Evolutionary conservation across 1,140 invertebrate genomes (phyloP), one percentile per base, ranked within the genome.

Genomic region (Pentalonia nigronervosa): DNA sequence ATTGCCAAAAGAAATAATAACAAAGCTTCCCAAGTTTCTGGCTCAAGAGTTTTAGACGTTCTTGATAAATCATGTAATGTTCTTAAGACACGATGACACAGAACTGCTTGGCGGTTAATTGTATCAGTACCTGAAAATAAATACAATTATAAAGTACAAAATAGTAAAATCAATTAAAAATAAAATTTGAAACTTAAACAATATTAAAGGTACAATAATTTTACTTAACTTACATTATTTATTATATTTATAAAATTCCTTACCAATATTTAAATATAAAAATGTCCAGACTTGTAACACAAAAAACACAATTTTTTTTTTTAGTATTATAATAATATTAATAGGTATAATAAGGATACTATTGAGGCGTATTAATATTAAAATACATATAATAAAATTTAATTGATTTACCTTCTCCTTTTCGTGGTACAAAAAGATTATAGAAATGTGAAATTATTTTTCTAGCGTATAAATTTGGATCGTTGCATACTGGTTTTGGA

Each of bases 341-440:
- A 60, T 60, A 30, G 56, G 2, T 30, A 30, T 17, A 67, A 30
- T 67, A n/a, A 60, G 56, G n/a, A n/a, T n/a, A n/a, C n/a, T n/a
- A 67, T n/a, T 67, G n/a, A n/a, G 25, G 6, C 7, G 7, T 17
- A 30, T 67, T 67, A 67, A 67, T 6, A 84, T 84, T 84, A 11
- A 84, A 41, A 84, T 84, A 84, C 23, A 2, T 11, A 41, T 41
- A 17, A 45, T 67, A 91, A 23, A 34, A 53, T 23, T 56, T 91
- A 76, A 94, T 90, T 60, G 90, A 93, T 96, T 96, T 96, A 98
- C 98, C 98, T 97, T 98, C 98, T 94, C 97, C 98, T 95, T 97
- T 97, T 88, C 99, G 96, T n/a, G 99, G 99, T 81, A 99, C 97
- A 96, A 99, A 99, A 84, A 99, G 96, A 96, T 99, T 99, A 95